Conservation (phyloP, 1,140 invertebrate species). For the Cydia pomonella region DNA sequence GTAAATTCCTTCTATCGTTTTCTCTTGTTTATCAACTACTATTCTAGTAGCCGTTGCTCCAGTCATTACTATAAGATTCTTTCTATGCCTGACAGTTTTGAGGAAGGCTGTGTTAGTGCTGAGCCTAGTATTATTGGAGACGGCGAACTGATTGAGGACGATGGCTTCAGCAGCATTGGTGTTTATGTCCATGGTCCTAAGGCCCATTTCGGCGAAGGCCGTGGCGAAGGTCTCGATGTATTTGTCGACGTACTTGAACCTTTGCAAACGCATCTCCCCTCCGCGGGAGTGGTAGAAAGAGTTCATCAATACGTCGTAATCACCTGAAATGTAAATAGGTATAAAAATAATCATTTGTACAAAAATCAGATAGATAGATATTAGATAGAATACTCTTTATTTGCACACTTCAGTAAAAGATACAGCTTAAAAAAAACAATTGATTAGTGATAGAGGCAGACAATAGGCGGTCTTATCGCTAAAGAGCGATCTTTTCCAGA, state of each 20-base stretch:
- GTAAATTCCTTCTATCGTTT: constrained; percentile 82
- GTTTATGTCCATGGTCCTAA: constrained; percentile 66
- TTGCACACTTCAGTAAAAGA: no score
- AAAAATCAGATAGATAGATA: no score
- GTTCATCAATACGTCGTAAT: constrained; percentile 73
- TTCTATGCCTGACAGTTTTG: constrained; percentile 77
- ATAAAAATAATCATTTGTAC: no score
- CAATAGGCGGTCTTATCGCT: no score
- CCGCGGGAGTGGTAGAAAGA: constrained; percentile 71
- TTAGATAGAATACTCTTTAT: no score
- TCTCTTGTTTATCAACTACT: constrained; percentile 83
- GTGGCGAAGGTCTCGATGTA: constrained; percentile 64
- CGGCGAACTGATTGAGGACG: constrained; percentile 77
- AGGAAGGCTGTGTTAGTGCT: constrained; percentile 83
- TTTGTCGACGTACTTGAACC: constrained; percentile 66
- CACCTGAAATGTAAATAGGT: no score
- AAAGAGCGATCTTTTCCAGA: no score
- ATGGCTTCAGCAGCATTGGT: constrained; percentile 76
- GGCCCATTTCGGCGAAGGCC: constrained; percentile 72
- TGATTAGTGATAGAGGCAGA: no score
- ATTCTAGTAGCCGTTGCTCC: constrained; percentile 83
- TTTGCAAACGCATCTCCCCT: constrained; percentile 70
- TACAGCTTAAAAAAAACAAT: no score
- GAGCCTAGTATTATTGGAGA: constrained; percentile 81
- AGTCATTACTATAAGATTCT: constrained; percentile 81